These are phyloP conservation scores for Leptopterna dolabrata DNA, from an alignment of 2,888 invertebrate genomes.

Conservation along the genomic window DNA sequence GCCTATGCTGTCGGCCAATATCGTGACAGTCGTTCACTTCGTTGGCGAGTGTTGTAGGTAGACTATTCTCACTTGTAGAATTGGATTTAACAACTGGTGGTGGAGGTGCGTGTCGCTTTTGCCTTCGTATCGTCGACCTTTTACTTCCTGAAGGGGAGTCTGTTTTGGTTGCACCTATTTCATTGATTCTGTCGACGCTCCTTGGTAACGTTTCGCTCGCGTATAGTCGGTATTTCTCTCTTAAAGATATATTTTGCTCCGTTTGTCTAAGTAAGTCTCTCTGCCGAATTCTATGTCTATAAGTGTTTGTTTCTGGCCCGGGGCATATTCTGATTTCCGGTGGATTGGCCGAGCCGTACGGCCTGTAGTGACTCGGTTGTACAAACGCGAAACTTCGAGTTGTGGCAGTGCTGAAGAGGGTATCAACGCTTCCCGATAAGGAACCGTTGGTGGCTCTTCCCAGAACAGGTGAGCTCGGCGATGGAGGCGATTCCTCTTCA, in stretches of 20 bases:
- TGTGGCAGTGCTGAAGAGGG: slow-evolving; percentile 78
- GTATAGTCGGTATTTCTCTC: slow-evolving; percentile 75
- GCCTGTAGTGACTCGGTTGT: slow-evolving; percentile 70
- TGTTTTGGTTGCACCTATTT: slow-evolving; percentile 42
- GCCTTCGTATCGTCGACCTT: slow-evolving; percentile 65
- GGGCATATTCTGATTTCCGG: slow-evolving; percentile 67
- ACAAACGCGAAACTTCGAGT: slow-evolving; percentile 80
- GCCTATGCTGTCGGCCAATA: slow-evolving; percentile 67
- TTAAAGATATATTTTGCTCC: slow-evolving; percentile 74
- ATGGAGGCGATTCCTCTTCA: slow-evolving; percentile 60
- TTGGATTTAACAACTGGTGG: slow-evolving; percentile 63
- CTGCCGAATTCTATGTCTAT: slow-evolving; percentile 73
- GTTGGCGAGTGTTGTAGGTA: slow-evolving; percentile 60
- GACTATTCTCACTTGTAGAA: slow-evolving; percentile 60
- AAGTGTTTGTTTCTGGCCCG: slow-evolving; percentile 75
- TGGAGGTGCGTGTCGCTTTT: slow-evolving; percentile 69
- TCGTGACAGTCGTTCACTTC: slow-evolving; percentile 1
- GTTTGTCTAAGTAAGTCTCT: slow-evolving; percentile 72
- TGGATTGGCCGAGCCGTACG: slow-evolving; percentile 67
- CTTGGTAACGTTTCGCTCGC: slow-evolving; percentile 65
- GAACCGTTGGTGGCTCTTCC: slow-evolving; percentile 65
- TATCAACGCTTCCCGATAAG: slow-evolving; percentile 75
- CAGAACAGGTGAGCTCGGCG: slow-evolving; percentile 61
- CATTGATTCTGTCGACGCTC: slow-evolving; percentile 60
- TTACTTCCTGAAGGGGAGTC: slow-evolving; percentile 54